Conservation (phyloP, 2,797 vertebrate species). For the Propithecus deckenii region DNA sequence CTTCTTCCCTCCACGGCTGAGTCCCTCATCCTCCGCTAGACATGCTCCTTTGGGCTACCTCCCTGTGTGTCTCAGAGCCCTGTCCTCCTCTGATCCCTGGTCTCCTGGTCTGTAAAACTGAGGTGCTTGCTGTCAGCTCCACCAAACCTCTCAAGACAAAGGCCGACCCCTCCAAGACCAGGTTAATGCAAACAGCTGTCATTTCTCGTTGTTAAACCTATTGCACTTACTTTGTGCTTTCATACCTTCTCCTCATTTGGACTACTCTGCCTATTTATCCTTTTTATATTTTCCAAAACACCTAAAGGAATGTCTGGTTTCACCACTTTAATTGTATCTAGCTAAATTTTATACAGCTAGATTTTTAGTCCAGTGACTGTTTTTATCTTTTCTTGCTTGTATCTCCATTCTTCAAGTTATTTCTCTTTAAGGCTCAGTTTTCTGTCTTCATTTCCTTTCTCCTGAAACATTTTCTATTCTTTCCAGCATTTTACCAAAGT, state of each 20-base stretch:
- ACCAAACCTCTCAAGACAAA: not conserved
- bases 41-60: not conserved
- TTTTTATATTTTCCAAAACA: not conserved
- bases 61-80: no score
- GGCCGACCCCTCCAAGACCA: not conserved
- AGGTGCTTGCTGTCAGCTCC: not conserved
- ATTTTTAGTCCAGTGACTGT: not conserved
- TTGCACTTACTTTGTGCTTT: fast-evolving
- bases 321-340: not conserved
- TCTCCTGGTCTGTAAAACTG: not conserved
- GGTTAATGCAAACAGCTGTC: not conserved
- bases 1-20: fast-evolving
- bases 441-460: not conserved
- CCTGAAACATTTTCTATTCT: not conserved
- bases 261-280: not conserved
- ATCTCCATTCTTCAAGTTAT: not conserved
- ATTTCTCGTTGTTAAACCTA: not conserved
- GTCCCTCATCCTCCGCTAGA: not conserved
- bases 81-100: not conserved
- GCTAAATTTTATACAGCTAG: not conserved
- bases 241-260: not conserved
- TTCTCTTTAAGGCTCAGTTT: not conserved
- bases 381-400: not conserved
- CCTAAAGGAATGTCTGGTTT: not conserved
- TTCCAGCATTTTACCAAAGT: not conserved